A percentile compares a stretch with the other conserved stretches of the same genome.
Evolutionary conservation across 2,797 vertebrate species (phyloP).

Genomic region (Champsocephalus gunnari): DNA sequence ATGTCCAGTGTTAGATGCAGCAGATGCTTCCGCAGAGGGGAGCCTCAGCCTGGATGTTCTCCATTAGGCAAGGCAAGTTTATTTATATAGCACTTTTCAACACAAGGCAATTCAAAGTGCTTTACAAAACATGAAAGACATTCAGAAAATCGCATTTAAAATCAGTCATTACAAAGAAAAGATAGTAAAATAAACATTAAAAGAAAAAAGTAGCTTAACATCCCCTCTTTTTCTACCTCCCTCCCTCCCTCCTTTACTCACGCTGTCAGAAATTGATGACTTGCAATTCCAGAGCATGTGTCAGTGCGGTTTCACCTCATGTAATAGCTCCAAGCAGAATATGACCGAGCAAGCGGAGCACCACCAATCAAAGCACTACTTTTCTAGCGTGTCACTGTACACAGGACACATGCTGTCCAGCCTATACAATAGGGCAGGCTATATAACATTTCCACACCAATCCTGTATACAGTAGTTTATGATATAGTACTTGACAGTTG

Average conservation of each 20-base stretch:
- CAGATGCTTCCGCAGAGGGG: constrained; percentile 75
- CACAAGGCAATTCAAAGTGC: no score
- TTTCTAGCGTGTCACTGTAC: constrained; percentile 10
- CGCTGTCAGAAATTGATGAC: constrained; percentile 75
- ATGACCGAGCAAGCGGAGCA: constrained; percentile 43
- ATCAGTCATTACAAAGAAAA: no score
- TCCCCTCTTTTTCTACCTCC: constrained; percentile 9
- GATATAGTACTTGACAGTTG: no score
- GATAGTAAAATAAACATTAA: no score
- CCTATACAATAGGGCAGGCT: not conserved
- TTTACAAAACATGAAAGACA: no score
- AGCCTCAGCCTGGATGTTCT: constrained; percentile 63
- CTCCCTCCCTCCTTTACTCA: constrained; percentile 29
- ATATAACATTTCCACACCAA: not conserved
- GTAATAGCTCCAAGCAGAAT: constrained; percentile 54
- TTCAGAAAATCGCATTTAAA: no score
- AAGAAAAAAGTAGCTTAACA: constrained; percentile 35
- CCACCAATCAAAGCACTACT: constrained; percentile 26
- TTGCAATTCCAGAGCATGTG: constrained; percentile 76
- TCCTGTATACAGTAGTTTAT: no score
- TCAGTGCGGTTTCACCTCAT: constrained; percentile 65
- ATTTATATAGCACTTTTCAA: no score
- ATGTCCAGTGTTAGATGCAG: constrained; percentile 47
- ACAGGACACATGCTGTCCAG: not conserved
- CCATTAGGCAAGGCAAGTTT: constrained; percentile 23